Base-by-base conservation (phyloP, 1,140 invertebrate genomes). In the Nasonia longicornis region DNA sequence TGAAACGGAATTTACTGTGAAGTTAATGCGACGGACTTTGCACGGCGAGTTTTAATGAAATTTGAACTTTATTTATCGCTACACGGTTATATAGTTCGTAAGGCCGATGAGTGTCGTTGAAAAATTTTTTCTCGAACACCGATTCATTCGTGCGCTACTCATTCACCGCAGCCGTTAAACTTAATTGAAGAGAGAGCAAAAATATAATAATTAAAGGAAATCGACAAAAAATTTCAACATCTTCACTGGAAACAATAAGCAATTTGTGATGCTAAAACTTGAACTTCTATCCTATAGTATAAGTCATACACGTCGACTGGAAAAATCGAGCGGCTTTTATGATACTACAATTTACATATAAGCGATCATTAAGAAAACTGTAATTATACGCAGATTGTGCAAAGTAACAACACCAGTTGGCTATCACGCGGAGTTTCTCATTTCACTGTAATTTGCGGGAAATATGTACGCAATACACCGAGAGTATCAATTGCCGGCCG, bases 291-390 rank as follows among this genome's bases (percentile, higher is more conserved):
- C 29, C 38, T 7, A 35, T 38, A 26, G 26, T 26, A 10, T 10
- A 42, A 42, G 38, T 42, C 38, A 11, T 42, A 42, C 31, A 35
- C 31, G 26, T 38, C 8, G 11, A 67, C 22, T 29, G 11, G 16
- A 71, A 71, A 74, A 66, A 76, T 66, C 35, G 52, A 67, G 8
- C 35, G 3, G 38, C 11, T 69, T 35, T 0, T 42, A 11, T 22
- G 16, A 73, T 73, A n/a, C 35, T 35, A 64, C 14, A 79, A 73
- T 79, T 79, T 64, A 73, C 70, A 74, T 72, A 80, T 67, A 74
- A 80, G 58, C 7, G 52, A 20, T 74, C 70, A n/a, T 80, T 80
- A 80, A 31, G 58, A 31, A 12, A 66, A 11, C 35, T 66, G 8
- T 48, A 80, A 80, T 74, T 80, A 80, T 48, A 67, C 2, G 52